Evolutionary conservation across 2,113 vertebrate genomes (phyloP), one percentile per base, ranked within the genome.

Genomic region (Piprites chloris): DNA sequence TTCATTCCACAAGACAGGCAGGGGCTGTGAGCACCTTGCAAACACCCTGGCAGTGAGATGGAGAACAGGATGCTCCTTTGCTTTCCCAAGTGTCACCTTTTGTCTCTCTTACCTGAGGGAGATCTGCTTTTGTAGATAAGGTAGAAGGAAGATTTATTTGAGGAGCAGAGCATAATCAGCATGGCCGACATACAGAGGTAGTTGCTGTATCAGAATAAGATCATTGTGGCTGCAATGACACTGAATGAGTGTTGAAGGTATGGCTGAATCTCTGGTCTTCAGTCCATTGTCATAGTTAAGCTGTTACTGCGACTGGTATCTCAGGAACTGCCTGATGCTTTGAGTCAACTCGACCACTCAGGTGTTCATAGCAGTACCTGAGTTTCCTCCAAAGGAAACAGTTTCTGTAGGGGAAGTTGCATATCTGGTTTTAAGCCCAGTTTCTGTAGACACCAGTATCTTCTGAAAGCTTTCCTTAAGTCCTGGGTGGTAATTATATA

Each of bases 81-180:
- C 71, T 71, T 75, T 76, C 47, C 44, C 2, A 59, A 66, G 22
- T 58, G 30, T 42, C 24, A 11, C 1, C 4, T 44, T 86, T 65
- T 91, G 30, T 85, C 32, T 53, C 9, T 56, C 4, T 8, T 19
- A 2, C 18, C 2, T 19, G 0, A 0, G 44, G 44, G 65, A 78
- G 33, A 28, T 78, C 33, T 81, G 59, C 30, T 33, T 77, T 78
- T 71, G 42, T 74, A 35, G 59, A 5, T 62, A 15, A 47, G 23
- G 14, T 49, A 26, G 65, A 56, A 85, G 67, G 35, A 27, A 67
- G 33, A 28, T 83, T 66, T 35, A 12, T 53, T 11, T 15, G 59
- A 76, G 49, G 49, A 44, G 22, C 28, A 24, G 88, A 56, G 50
- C 9, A 2, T 9, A 53, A 44, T 22, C 59, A 81, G 58, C 1